These are phyloP conservation scores for Eudasyphora cyanicolor DNA, from an alignment of 2,888 invertebrate genomes.

Conservation along the genomic window DNA sequence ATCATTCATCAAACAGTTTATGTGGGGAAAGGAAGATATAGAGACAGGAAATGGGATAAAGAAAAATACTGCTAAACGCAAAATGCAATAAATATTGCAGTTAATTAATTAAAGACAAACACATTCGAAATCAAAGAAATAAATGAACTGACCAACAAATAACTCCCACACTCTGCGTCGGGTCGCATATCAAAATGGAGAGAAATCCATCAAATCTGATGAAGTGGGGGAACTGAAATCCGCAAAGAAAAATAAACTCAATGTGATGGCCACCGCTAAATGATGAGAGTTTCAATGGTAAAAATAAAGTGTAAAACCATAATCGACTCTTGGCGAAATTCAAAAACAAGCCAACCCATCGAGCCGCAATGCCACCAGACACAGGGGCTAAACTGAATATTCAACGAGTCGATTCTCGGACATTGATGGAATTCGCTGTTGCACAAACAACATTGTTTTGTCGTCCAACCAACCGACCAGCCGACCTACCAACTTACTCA, in stretches of 20 bases:
- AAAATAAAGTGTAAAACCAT: constrained; percentile 20
- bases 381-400: neutral
- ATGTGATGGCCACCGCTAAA: neutral
- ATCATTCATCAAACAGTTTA: constrained; percentile 40
- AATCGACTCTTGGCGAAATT: constrained; percentile 24
- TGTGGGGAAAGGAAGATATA: neutral
- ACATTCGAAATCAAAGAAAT: neutral
- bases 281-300: neutral
- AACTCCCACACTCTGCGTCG: neutral
- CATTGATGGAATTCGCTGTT: neutral
- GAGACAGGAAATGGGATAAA: neutral
- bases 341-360: neutral
- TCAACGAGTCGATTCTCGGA: neutral
- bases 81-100: constrained; percentile 65
- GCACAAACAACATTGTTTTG: neutral
- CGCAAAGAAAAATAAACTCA: neutral
- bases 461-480: neutral
- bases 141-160: constrained; percentile 12
- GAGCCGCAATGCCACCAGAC: neutral
- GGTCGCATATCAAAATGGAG: neutral
- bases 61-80: constrained; percentile 13
- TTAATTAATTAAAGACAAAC: constrained; percentile 66
- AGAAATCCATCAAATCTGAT: neutral
- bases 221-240: neutral
- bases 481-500: too few species aligned